Conservation (phyloP, 2,888 invertebrate genomes). For the Zele albiditarsus region DNA sequence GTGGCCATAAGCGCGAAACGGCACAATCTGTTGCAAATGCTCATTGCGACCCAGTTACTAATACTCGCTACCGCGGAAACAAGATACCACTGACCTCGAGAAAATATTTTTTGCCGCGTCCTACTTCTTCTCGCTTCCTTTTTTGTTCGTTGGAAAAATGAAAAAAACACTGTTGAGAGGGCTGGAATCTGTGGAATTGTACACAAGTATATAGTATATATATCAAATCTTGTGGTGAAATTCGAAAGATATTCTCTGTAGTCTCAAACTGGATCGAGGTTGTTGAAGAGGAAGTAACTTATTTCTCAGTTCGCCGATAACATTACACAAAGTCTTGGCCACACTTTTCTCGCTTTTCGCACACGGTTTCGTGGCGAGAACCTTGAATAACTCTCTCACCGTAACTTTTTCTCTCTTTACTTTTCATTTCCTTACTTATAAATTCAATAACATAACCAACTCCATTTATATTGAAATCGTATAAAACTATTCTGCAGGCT, state of each 20-base stretch:
- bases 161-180: constrained; percentile 26
- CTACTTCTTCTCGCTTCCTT: constrained; percentile 22
- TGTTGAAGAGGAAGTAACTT: constrained; percentile 52
- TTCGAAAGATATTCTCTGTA: constrained; percentile 29
- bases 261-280: constrained; percentile 49
- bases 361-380: neutral
- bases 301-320: constrained; percentile 49
- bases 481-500: neutral
- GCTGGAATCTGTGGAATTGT: constrained; percentile 14
- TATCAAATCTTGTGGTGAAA: constrained; percentile 24
- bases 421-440: neutral
- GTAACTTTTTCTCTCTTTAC: neutral
- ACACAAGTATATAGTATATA: constrained; percentile 10
- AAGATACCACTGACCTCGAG: constrained; percentile 37
- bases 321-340: constrained; percentile 42
- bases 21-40: constrained; percentile 49
- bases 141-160: constrained; percentile 22
- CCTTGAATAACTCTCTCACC: constrained; percentile 25
- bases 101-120: constrained; percentile 23
- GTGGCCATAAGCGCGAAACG: constrained; percentile 39
- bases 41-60: constrained; percentile 41
- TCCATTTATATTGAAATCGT: neutral
- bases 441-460: constrained; percentile 12
- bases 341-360: constrained; percentile 12
- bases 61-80: constrained; percentile 28